Conservation (phyloP, 1,140 invertebrate genomes). For the Neuroterus valhalla region DNA sequence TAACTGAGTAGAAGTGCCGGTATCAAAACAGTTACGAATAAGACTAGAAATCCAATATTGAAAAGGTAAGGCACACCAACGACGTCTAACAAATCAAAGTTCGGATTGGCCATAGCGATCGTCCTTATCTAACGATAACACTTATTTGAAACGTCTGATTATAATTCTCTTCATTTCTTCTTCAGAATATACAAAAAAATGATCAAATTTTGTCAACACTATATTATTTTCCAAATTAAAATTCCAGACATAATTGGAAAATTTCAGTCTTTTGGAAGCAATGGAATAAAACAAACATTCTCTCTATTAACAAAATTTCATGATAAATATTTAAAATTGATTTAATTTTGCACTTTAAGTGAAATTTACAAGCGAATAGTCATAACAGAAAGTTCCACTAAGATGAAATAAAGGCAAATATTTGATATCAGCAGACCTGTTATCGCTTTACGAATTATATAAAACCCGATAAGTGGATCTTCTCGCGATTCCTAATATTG, state of each 20-base stretch:
- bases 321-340: too few relatives aligned
- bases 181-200: neutral
- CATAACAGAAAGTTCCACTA: too few relatives aligned
- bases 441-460: neutral
- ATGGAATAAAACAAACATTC: too few relatives aligned
- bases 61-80: slow-evolving; percentile 53
- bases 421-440: neutral
- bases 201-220: neutral
- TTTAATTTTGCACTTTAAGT: too few relatives aligned
- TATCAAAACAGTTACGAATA: slow-evolving; percentile 48
- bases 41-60: slow-evolving; percentile 52
- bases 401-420: neutral
- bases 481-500: neutral
- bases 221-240: neutral
- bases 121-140: slow-evolving; percentile 20
- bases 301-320: too few relatives aligned
- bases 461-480: neutral
- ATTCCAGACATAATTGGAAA: neutral
- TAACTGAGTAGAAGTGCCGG: slow-evolving; percentile 56
- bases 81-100: slow-evolving; percentile 44
- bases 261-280: too few relatives aligned
- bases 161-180: neutral
- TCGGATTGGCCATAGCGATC: slow-evolving; percentile 34
- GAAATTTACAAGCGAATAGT: too few relatives aligned
- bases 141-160: neutral